Evolutionary conservation across 2,888 invertebrate genomes (phyloP).

Genomic region (Nesidiocoris tenuis): DNA sequence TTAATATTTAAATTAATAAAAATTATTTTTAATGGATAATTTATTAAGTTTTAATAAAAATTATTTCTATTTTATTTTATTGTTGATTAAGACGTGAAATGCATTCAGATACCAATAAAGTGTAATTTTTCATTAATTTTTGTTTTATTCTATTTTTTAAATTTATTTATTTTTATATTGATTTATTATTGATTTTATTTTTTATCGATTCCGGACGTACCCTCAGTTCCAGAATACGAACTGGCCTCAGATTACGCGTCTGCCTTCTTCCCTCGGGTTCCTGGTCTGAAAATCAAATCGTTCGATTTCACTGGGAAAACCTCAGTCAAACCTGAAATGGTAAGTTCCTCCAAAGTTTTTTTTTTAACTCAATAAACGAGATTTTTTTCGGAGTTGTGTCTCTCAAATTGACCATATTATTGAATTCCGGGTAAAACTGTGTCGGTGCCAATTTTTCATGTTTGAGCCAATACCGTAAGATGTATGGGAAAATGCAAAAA

Average conservation of each 20-base stretch:
- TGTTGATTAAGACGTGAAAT: no score
- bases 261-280: constrained; percentile 20
- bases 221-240: not conserved
- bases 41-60: no score
- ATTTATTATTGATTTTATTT: not conserved
- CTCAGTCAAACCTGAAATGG: not conserved
- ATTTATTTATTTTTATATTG: no score
- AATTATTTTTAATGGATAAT: no score
- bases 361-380: not conserved
- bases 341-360: no score
- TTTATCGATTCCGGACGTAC: not conserved
- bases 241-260: constrained; percentile 2
- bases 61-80: no score
- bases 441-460: constrained; percentile 5
- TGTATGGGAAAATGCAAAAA: not conserved
- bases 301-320: constrained; percentile 11
- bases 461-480: not conserved
- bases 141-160: no score
- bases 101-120: no score
- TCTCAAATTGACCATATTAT: no score
- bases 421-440: no score
- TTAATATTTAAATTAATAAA: no score
- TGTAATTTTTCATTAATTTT: no score
- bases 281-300: constrained; percentile 11
- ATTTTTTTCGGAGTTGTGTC: not conserved